Evolutionary conservation across 1,140 invertebrate species (phyloP), one percentile per base, ranked within the genome.

Genomic region (Drosophila repletoides): DNA sequence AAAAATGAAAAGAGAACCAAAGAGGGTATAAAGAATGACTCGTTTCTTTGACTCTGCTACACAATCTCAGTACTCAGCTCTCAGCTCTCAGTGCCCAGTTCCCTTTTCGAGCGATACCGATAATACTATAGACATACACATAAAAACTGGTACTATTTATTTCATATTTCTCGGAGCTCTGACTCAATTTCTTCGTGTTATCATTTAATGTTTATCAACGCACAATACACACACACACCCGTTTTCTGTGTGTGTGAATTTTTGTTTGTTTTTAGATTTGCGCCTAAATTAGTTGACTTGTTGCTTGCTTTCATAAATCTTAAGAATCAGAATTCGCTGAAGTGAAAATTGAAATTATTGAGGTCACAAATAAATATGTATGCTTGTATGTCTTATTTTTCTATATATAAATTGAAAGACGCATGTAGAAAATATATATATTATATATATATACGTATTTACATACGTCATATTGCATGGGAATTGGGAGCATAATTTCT

Each of bases 191-290:
- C 65, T 68, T 49, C 26, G 4, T 33, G 40, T 68, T 68, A 68
- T 68, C 65, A 68, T 48, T 40, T n/a, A 33, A 34, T 64, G 49
- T 63, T 68, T 68, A 68, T 68, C 65, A 68, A 48, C 49, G 59
- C 33, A 41, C 34, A 46, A 59, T 10, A 29, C 36, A 34, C 9
- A 28, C 34, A 33, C n/a, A 26, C 31, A 36, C 9, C n/a, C 22
- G 19, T 7, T 10, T 15, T 12, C 22, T n/a, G 21, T 31, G 9
- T 52, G 14, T 34, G 7, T 36, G 38, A n/a, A 7, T 14, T 45
- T 21, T 55, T 56, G 41, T 56, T 64, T 64, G 40, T 10, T 38
- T 64, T 64, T 29, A 38, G 41, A 64, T 64, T 40, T 64, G 51
- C 24, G 51, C 33, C 41, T 46, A 65, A 65, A 48, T 68, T 40